phyloP scores from a whole-genome alignment of 2,888 invertebrate species.

The Ormyrus labotus region DNA sequence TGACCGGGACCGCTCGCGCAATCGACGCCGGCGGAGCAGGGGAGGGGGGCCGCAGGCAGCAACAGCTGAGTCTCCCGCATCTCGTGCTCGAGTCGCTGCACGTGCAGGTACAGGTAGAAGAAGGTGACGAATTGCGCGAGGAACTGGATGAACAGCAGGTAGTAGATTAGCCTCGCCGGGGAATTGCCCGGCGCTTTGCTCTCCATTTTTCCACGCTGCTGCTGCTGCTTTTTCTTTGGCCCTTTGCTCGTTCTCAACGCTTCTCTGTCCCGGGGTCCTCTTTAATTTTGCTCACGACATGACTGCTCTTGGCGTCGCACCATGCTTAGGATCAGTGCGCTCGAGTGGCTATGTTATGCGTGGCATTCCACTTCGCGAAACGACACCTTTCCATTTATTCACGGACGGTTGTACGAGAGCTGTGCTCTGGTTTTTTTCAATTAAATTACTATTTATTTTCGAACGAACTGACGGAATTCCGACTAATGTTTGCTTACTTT shows the following conservation, averaged over 20 bases:
- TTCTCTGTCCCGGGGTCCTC: background rate
- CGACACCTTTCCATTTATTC: background rate
- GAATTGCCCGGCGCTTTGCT: slow-evolving; percentile 27
- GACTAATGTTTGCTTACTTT: no score
- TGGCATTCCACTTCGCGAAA: slow-evolving; percentile 4
- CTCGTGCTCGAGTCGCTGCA: slow-evolving; percentile 67
- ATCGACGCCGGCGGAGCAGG: slow-evolving; percentile 15
- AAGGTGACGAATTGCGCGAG: slow-evolving; percentile 69
- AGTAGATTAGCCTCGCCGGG: slow-evolving; percentile 66
- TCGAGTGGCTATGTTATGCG: background rate
- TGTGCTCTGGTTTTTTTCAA: no score
- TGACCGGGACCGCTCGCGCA: slow-evolving; percentile 13
- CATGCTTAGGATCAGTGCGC: background rate
- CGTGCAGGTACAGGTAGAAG: slow-evolving; percentile 69
- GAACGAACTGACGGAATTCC: no score
- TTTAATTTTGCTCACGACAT: slow-evolving; percentile 38
- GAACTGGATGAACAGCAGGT: slow-evolving; percentile 70
- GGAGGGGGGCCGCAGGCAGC: background rate
- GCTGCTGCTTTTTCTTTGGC: background rate
- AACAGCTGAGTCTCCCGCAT: slow-evolving; percentile 55
- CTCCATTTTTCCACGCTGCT: slow-evolving; percentile 30
- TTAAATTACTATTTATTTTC: no score
- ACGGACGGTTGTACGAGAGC: no score
- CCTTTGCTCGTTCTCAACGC: background rate
- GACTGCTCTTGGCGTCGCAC: slow-evolving; percentile 20